Evolutionary conservation across 2,888 invertebrate genomes (phyloP).

Genomic region (Rhorus exstirpatorius): DNA sequence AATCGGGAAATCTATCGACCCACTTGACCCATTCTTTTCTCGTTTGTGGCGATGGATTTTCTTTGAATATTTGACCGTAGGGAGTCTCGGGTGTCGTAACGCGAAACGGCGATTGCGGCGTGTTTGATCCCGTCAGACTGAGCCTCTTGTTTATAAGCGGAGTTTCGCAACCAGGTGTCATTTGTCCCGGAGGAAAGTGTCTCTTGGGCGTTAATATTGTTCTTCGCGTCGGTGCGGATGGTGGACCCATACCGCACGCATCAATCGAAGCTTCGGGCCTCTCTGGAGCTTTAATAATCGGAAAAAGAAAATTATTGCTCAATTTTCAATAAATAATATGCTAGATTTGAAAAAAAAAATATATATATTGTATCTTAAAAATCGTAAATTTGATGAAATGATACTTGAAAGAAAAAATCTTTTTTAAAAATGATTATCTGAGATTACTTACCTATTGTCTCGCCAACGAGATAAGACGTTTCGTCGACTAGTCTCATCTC

Average conservation of each 20-base stretch:
- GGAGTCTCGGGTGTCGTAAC: slow-evolving; percentile 88
- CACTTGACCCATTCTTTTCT: slow-evolving; percentile 87
- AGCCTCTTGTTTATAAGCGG: slow-evolving; percentile 81
- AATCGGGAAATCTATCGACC: slow-evolving; percentile 87
- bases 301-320: slow-evolving; percentile 9
- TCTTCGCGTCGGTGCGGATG: slow-evolving; percentile 64
- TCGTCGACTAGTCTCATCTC: slow-evolving; percentile 88
- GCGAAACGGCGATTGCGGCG: slow-evolving; percentile 85
- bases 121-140: slow-evolving; percentile 75
- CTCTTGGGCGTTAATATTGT: slow-evolving; percentile 77
- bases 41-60: slow-evolving; percentile 87
- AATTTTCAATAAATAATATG: no score
- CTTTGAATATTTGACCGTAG: slow-evolving; percentile 86
- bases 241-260: slow-evolving; percentile 63
- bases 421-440: neutral
- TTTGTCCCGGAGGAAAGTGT: slow-evolving; percentile 71
- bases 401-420: no score
- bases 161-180: slow-evolving; percentile 68
- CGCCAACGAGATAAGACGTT: slow-evolving; percentile 88
- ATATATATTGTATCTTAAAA: no score
- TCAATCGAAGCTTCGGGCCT: slow-evolving; percentile 24
- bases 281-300: slow-evolving; percentile 56
- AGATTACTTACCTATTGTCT: slow-evolving; percentile 83
- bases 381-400: no score
- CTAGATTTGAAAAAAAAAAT: no score